Percentiles rank a stretch among this genome's conserved stretches.
phyloP scores from a whole-genome alignment of 1,140 invertebrate genomes.

The Tetraneura akinire region DNA sequence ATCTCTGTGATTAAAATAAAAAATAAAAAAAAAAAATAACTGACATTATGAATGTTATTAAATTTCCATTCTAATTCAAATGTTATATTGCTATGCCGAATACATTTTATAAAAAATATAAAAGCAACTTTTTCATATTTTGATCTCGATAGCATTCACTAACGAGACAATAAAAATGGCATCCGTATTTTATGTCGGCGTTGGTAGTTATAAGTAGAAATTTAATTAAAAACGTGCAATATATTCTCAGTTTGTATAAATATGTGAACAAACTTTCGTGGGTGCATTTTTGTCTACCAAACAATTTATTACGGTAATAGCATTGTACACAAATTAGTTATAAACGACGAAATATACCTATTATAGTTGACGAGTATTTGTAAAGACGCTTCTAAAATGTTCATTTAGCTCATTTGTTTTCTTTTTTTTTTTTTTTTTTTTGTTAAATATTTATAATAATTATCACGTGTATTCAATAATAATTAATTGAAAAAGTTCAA shows the following conservation, averaged over 20 bases:
- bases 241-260: background rate
- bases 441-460: no score
- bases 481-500: no score
- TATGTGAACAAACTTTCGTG: background rate
- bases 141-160: background rate
- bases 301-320: slow-evolving; percentile 31
- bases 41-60: no score
- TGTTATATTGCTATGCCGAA: no score
- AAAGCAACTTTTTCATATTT: background rate
- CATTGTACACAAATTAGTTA: slow-evolving; percentile 20
- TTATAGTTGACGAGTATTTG: no score
- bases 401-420: slow-evolving; percentile 11
- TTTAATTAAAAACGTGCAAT: slow-evolving; percentile 23
- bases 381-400: background rate
- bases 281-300: slow-evolving; percentile 9
- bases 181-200: background rate
- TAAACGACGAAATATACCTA: background rate
- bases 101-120: background rate
- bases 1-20: background rate
- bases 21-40: background rate
- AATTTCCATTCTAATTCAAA: background rate
- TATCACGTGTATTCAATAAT: no score
- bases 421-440: no score
- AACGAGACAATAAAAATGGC: background rate
- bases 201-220: background rate